Base-by-base conservation (phyloP, 2,888 invertebrate genomes). In the Acanthosoma haemorrhoidale region DNA sequence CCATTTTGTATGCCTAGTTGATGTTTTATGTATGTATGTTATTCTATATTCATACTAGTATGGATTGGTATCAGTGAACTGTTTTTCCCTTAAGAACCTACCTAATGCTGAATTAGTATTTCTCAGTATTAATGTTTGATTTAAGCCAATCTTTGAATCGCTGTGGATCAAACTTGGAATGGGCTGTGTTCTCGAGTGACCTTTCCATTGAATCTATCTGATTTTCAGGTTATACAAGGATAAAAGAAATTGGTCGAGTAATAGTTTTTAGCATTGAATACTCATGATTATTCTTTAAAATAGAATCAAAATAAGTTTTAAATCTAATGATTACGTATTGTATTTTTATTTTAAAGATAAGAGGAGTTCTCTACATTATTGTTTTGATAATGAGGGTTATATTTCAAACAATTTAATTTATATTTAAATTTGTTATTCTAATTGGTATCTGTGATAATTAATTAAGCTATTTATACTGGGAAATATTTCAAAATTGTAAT, bases 1-100 rank as follows among this genome's bases (percentile, higher is more conserved):
- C 64, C 64, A 64, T 64, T 64, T 39, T 64, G n/a, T 51, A 51
- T 51, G n/a, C 21, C n/a, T 25, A n/a, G 29, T 25, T 25, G 51
- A 18, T 51, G 51, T 51, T 51, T 25, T 51, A 51, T n/a, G 29
- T 25, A n/a, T 25, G 51, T 25, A n/a, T n/a, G n/a, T n/a, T n/a
- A n/a, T 51, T 43, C 29, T 51, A 18, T 51, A 51, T 51, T 11
- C 21, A 51, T n/a, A 13, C 51, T 5, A 1, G 29, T 21, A 29
- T 25, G 2, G n/a, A n/a, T 51, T 25, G 4, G n/a, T 43, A 43
- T 43, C 13, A 43, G n/a, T 13, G 18, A 43, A 18, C 25, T 21
- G 21, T n/a, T 25, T n/a, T 51, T 51, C 29, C 25, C 25, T n/a
- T 51, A 13, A 51, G 13, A n/a, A 25, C 9, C 25, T 51, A 25